Base-by-base conservation (phyloP, 2,113 vertebrate genomes). In the Campylomormyrus tamandua region DNA sequence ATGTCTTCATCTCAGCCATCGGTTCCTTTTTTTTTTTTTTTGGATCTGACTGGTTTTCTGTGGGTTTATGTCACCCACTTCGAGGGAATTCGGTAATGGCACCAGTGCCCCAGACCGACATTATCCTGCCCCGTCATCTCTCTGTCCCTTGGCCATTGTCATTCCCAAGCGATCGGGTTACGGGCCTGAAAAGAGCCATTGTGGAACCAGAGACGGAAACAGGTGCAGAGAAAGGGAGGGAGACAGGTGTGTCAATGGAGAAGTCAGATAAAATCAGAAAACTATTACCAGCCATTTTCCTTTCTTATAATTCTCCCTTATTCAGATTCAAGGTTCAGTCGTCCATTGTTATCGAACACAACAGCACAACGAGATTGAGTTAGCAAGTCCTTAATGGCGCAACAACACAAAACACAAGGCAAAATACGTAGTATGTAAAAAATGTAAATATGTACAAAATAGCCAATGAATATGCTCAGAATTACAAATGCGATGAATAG, bases 181-280 rank as follows among this genome's bases (percentile, higher is more conserved):
- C 89, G 21, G 77, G 11, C 39, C 77, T 89, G 89, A 89, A 89
- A 89, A 45, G 80, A 58, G 35, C 24, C 80, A 58, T 84, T 89
- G 77, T 84, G 31, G 19, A 58, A 80, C 11, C 19, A 56, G 77
- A 85, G 49, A 24, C 21, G 74, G 77, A 58, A 42, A 84, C 52
- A 19, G 35, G 87, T 39, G 31, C n/a, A 35, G 35, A 35, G 49
- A 58, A 46, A 19, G 39, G 89, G 19, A 49, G 13, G 52, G 50
- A 5, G 39, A 58, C 89, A 89, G 89, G 89, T 89, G 77, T 85
- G 31, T 89, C 80, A 62, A 46, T 31, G 52, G 39, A 53, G 89
- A 56, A 48, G 74, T 80, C 39, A 42, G 77, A 70, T 27, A n/a
- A 27, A 56, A 62, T 80, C 52, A 39, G 74, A 80, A 83, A 39